Percentiles rank a stretch among this genome's conserved stretches.
Conservation (phyloP, 2,113 vertebrate species). For the Leptocoma aspasia region DNA sequence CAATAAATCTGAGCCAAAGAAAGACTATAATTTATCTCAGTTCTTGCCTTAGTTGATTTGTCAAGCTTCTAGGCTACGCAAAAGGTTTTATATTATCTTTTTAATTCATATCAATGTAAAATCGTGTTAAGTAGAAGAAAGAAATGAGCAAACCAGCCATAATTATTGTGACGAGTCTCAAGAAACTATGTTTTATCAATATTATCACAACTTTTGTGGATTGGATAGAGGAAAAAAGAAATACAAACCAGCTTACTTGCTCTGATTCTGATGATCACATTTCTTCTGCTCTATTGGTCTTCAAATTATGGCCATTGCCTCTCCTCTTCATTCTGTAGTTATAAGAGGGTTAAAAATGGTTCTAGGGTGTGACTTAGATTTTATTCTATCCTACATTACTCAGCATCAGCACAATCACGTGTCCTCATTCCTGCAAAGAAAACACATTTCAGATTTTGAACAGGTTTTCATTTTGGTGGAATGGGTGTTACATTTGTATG, state of each 20-base stretch:
- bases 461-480: background rate
- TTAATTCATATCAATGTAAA: background rate
- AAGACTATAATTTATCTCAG: background rate
- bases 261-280: background rate
- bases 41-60: background rate
- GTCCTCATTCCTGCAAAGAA: background rate
- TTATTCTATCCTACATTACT: background rate
- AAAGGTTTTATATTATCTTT: background rate
- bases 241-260: background rate
- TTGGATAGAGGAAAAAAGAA: background rate
- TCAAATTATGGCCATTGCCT: background rate
- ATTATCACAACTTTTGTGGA: background rate
- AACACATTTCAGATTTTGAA: background rate
- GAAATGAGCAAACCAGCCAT: background rate
- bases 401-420: background rate
- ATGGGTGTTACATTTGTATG: background rate
- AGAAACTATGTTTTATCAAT: background rate
- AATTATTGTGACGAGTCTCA: background rate
- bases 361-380: background rate
- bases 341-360: background rate
- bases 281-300: background rate
- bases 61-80: background rate
- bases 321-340: background rate
- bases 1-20: background rate
- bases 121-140: background rate